Percentiles rank a stretch among this genome's conserved stretches.
Evolutionary conservation across 2,113 vertebrate species (phyloP).

Genomic region (Chaetodon trifascialis): DNA sequence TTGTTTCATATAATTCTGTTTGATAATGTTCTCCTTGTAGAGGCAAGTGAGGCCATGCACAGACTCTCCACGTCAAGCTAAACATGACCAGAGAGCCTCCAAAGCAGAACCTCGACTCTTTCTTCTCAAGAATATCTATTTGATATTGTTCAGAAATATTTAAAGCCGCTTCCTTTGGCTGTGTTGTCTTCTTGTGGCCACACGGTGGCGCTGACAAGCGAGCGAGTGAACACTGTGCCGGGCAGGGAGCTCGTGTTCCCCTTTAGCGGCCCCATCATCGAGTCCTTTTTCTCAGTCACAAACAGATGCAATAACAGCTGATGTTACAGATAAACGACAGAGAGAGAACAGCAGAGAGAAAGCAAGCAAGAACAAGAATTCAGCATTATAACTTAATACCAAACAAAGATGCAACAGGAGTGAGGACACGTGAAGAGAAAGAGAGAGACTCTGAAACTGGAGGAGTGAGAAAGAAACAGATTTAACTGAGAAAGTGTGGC

Average conservation of each 20-base stretch:
- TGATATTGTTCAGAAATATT: constrained; percentile 51
- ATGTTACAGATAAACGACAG: constrained; percentile 47
- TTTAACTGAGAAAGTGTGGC: constrained; percentile 58
- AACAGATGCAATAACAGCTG: constrained; percentile 17
- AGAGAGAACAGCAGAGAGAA: constrained; percentile 39
- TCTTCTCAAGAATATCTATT: constrained; percentile 23
- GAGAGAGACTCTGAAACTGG: constrained; percentile 68
- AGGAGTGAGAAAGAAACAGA: constrained; percentile 49
- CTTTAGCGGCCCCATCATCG: constrained; percentile 12
- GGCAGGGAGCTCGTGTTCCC: constrained; percentile 2
- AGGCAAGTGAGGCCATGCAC: constrained; percentile 45
- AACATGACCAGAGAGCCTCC: constrained; percentile 32
- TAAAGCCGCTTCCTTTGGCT: constrained; percentile 60
- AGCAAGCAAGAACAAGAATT: constrained; percentile 65
- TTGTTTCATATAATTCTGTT: constrained; percentile 41
- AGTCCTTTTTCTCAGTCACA: constrained; percentile 61
- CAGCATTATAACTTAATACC: constrained; percentile 47
- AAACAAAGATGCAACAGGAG: constrained; percentile 45
- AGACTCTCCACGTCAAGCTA: constrained; percentile 30
- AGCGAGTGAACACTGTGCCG: constrained; percentile 35
- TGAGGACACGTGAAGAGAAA: constrained; percentile 67
- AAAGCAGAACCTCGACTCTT: constrained; percentile 23
- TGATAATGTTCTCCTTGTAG: constrained; percentile 32
- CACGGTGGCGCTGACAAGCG: constrained; percentile 73
- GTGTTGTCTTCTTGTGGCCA: constrained; percentile 63